Base-by-base conservation (phyloP, 2,797 vertebrate species). In the Choloepus didactylus region DNA sequence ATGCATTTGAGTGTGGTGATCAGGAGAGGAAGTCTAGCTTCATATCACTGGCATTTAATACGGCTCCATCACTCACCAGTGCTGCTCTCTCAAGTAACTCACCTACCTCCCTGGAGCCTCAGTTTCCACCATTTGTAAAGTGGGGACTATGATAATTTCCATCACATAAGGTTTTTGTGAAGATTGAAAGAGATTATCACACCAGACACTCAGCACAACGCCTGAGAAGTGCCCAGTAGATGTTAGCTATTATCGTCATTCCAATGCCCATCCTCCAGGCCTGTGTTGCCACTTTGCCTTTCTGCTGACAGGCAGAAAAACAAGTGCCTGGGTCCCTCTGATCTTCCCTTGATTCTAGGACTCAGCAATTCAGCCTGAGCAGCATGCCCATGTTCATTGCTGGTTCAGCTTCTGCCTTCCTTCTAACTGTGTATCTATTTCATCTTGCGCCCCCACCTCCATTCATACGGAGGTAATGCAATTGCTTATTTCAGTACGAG, bases 391-490 rank as follows among this genome's bases (percentile, higher is more conserved):
- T 88, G 79, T 91, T 97, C 97, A 94, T 93, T 87, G 73, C 11
- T 19, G 79, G 95, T 96, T 92, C 90, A 93, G 79, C 0, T 0
- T 54, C 95, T 87, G 87, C 92, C 66, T 89, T 91, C 95, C 97
- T 97, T 97, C 97, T 60, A 19, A 93, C 41, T 38, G 76, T 54
- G 91, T 97, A 98, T 98, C 88, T 97, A 98, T 98, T 97, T 96
- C 94, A 95, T 72, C 97, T 92, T n/a, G 67, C 11, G 18, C 88
- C 56, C 12, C 89, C 49, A 4, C 79, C 95, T 96, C 95, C 96
- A 91, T 98, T 97, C 97, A 96, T 59, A 67, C 8, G 89, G 96
- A 98, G 93, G 95, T 97, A 98, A 98, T 94, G 93, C 94, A 97
- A 98, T 97, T 97, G 88, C 83, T 98, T 98, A 97, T 96, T 97